Evolutionary conservation across 2,797 vertebrate genomes (phyloP).

Genomic region (Anguilla marmorata): DNA sequence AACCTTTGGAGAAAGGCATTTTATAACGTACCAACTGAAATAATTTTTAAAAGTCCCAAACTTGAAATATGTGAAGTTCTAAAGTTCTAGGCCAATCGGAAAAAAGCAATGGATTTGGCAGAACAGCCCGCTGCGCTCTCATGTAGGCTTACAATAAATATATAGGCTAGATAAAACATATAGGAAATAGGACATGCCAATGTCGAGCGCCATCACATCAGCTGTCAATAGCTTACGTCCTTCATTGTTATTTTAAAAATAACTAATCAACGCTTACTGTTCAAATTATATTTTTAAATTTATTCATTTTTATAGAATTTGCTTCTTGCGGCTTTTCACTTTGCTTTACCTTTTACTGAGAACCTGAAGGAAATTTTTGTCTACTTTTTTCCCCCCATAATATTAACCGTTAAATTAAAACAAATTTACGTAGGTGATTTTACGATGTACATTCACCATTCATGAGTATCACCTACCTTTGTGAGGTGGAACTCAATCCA

Average conservation of each 20-base stretch:
- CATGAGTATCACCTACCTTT: not conserved
- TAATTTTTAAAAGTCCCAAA: not conserved
- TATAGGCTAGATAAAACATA: not conserved
- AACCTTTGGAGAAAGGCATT: not conserved
- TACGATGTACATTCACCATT: not conserved
- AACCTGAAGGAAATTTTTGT: not conserved
- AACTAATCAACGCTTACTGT: not conserved
- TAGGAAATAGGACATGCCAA: not conserved
- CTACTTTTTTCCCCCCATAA: not conserved
- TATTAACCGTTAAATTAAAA: not conserved
- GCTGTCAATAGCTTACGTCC: not conserved
- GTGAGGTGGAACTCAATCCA: not conserved
- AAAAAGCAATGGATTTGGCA: not conserved
- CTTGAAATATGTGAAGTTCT: not conserved
- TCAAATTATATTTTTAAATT: not conserved
- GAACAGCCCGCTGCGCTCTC: not conserved
- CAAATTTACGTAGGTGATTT: not conserved
- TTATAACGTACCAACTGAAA: not conserved
- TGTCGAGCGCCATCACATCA: not conserved
- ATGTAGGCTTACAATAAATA: not conserved
- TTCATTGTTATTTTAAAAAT: not conserved
- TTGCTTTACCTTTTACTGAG: not conserved
- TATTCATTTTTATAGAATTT: not conserved
- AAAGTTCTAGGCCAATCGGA: not conserved
- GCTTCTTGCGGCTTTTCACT: not conserved